Conservation (phyloP, 2,113 vertebrate species). For the Corydoras sp. region DNA sequence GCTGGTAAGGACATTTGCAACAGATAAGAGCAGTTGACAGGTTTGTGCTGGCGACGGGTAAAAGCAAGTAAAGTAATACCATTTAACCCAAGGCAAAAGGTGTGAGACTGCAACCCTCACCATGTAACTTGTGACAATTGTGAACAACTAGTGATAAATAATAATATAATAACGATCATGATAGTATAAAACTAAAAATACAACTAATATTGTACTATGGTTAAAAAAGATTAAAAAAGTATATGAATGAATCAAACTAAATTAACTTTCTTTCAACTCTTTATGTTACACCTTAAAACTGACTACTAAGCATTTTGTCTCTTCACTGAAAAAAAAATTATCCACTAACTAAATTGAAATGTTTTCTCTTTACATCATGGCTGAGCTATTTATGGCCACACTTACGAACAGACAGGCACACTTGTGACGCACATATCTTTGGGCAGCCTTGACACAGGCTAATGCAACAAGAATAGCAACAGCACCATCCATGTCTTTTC, state of each 20-base stretch:
- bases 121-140: not conserved
- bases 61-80: constrained; percentile 10
- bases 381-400: constrained; percentile 33
- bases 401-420: constrained; percentile 28
- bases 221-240: no score
- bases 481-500: constrained; percentile 22
- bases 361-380: constrained; percentile 19
- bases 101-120: not conserved
- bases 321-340: not conserved
- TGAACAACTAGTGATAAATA: not conserved
- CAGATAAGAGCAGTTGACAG: constrained; percentile 17
- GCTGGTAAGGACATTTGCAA: constrained; percentile 37
- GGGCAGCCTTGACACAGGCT: constrained; percentile 27
- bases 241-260: no score
- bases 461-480: constrained; percentile 39
- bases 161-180: no score
- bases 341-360: constrained; percentile 4
- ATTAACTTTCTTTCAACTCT: no score
- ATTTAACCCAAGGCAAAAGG: not conserved
- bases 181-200: no score
- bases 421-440: constrained; percentile 42
- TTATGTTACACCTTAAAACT: not conserved
- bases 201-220: no score
- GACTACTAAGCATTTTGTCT: not conserved
- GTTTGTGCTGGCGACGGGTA: not conserved